Base-by-base conservation (phyloP, 2,888 invertebrate species). In the Andricus curvator region DNA sequence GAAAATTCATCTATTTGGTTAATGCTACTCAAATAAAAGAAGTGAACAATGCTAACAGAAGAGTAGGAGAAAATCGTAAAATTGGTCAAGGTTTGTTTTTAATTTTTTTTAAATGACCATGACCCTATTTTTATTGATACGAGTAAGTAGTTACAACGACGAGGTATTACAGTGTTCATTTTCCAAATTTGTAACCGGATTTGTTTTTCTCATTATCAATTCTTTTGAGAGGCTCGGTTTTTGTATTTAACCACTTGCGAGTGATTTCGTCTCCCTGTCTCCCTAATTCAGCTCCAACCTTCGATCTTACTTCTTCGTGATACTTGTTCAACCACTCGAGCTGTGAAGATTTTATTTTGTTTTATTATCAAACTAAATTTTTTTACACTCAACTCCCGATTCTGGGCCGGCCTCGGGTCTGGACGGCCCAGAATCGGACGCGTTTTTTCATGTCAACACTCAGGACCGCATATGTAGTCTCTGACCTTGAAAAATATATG, bases 241-340 rank as follows among this genome's bases (percentile, higher is more conserved):
- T 74, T 74, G 48, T 51, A 8, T 9, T 51, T 29, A 74, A 56
- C 51, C 51, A 74, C n/a, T 51, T 74, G 11, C 51, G 51, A 8
- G 48, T 33, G 15, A 20, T 29, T 74, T 74, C 48, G 20, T 25
- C 48, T 51, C 48, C 29, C 20, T 74, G 51, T 33, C 48, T 25
- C 41, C 81, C 80, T 51, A 85, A 81, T 83, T 86, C 83, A 3
- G 77, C 70, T 20, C 87, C 86, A 67, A 88, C 85, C 67, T 83
- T 81, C 15, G 78, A 60, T 33, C 83, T 84, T 8, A 87, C 83
- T 77, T 80, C 81, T 60, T 82, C 62, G 77, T 88, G 84, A 60
- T 87, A 88, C 13, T 82, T 80, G 74, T 88, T 87, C 74, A 88
- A 70, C 88, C 88, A 88, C n/a, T 70, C 78, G 8, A 88, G 60